Percentiles rank a stretch among this genome's conserved stretches.
phyloP scores from a whole-genome alignment of 2,113 vertebrate species.

The Argyrosomus japonicus region DNA sequence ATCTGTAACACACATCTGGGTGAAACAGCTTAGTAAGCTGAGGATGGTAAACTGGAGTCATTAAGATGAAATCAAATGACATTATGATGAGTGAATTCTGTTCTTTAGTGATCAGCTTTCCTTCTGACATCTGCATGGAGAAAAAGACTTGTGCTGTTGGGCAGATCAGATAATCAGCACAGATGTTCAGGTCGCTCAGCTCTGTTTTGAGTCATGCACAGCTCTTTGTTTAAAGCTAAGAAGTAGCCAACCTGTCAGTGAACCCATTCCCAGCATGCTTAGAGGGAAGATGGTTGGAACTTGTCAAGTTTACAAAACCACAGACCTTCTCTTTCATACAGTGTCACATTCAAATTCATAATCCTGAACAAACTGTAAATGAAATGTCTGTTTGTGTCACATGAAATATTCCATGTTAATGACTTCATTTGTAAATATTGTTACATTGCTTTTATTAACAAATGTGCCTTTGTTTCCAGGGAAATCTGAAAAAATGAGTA shows the following conservation, averaged over 20 bases:
- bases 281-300: conserved; percentile 65
- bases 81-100: neutral
- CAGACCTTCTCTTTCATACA: neutral
- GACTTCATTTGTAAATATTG: neutral
- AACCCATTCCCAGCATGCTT: conserved; percentile 68
- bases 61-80: neutral
- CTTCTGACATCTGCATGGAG: neutral
- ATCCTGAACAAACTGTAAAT: neutral
- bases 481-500: neutral
- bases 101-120: neutral
- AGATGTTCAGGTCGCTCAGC: conserved; percentile 52
- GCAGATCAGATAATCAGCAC: conserved; percentile 65
- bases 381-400: neutral
- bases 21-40: neutral
- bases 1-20: neutral
- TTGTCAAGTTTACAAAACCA: conserved; percentile 38
- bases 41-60: neutral
- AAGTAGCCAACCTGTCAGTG: conserved; percentile 75
- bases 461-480: neutral
- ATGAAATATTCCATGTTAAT: neutral
- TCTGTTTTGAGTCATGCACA: conserved; percentile 61
- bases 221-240: conserved; percentile 63
- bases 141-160: neutral
- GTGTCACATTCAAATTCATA: neutral
- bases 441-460: neutral